These are phyloP conservation scores for Chamaea fasciata DNA, from an alignment of 2,113 vertebrate species.

Conservation along the genomic window DNA sequence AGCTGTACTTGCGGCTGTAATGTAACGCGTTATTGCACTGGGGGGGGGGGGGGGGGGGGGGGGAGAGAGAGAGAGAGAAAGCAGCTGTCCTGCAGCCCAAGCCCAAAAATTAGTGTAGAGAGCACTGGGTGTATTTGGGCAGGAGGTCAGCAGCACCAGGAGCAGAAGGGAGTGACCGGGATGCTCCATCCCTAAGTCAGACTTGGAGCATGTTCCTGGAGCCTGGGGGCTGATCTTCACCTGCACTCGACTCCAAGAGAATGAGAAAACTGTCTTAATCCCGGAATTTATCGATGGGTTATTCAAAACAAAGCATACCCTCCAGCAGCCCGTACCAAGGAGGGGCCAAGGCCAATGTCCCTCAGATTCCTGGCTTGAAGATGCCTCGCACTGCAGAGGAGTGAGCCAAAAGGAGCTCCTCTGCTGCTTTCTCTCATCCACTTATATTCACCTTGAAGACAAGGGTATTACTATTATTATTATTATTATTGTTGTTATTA, in stretches of 20 bases:
- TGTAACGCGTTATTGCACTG: fast-evolving
- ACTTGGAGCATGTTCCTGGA: fast-evolving
- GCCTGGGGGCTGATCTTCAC: neutral
- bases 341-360: fast-evolving
- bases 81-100: neutral
- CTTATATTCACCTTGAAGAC: neutral
- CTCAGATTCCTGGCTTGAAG: neutral
- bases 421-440: neutral
- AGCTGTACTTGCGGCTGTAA: neutral
- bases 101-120: neutral
- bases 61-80: neutral
- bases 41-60: too few relatives aligned
- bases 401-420: neutral
- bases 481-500: too few relatives aligned
- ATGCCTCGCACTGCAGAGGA: neutral
- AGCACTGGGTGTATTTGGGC: neutral
- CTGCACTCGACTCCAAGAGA: neutral
- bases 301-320: neutral
- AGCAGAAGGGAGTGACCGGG: fast-evolving
- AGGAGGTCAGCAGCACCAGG: neutral
- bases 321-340: neutral
- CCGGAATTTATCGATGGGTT: neutral
- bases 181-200: neutral
- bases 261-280: neutral
- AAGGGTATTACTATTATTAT: neutral